Percentiles rank a stretch among this genome's conserved stretches.
Evolutionary conservation across 1,140 invertebrate species (phyloP).

Genomic region (Psix sp.): DNA sequence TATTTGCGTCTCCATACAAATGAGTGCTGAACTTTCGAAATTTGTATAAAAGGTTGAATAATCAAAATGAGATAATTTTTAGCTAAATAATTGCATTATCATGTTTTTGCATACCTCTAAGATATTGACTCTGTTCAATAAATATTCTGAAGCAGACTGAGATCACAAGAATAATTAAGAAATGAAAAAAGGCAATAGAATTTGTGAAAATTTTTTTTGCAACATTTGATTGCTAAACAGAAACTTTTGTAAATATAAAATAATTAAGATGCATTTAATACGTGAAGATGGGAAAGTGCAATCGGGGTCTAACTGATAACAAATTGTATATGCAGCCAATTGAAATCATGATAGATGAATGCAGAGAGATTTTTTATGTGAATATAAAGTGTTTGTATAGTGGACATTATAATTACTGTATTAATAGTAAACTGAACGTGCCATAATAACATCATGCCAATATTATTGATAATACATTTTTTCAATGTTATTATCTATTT

Average conservation of each 20-base stretch:
- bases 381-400: slow-evolving; percentile 67
- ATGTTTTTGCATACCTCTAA: slow-evolving; percentile 23
- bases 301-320: slow-evolving; percentile 67
- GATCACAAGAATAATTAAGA: slow-evolving; percentile 36
- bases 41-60: slow-evolving; percentile 40
- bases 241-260: slow-evolving; percentile 75
- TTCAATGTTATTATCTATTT: slow-evolving; percentile 67
- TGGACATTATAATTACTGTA: slow-evolving; percentile 63
- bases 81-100: slow-evolving; percentile 27
- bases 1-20: too few species aligned
- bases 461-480: slow-evolving; percentile 72
- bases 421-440: slow-evolving; percentile 74
- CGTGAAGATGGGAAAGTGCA: slow-evolving; percentile 77
- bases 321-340: slow-evolving; percentile 61
- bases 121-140: slow-evolving; percentile 59
- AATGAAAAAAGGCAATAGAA: slow-evolving; percentile 58
- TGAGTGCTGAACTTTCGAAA: too few species aligned
- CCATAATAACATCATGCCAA: slow-evolving; percentile 76
- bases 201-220: slow-evolving; percentile 59
- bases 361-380: slow-evolving; percentile 59
- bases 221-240: slow-evolving; percentile 59
- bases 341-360: slow-evolving; percentile 55
- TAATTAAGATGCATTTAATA: slow-evolving; percentile 75
- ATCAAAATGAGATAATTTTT: slow-evolving; percentile 35
- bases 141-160: slow-evolving; percentile 49